Percentiles rank a stretch among this genome's conserved stretches.
Evolutionary conservation across 2,797 vertebrate genomes (phyloP).

Genomic region (Tragelaphus oryx): DNA sequence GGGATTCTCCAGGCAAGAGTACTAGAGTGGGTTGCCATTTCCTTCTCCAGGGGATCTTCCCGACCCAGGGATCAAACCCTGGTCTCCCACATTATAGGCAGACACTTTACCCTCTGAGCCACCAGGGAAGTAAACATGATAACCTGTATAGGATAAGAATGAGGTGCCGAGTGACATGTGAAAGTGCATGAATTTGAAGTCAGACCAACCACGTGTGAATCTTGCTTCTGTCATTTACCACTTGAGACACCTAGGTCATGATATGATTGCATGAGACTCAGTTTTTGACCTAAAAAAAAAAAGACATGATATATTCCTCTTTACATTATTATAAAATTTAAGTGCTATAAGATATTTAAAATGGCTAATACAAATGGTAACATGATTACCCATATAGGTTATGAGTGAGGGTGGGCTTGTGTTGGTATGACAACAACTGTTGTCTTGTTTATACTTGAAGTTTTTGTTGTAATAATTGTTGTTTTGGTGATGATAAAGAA

Average conservation of each 20-base stretch:
- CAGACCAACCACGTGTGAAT: neutral
- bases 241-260: neutral
- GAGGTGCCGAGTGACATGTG: neutral
- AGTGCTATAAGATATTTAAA: neutral
- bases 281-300: neutral
- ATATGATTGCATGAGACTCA: neutral
- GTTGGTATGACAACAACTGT: neutral
- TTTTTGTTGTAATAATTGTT: neutral
- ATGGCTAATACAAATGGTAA: neutral
- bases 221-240: neutral
- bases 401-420: neutral
- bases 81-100: neutral
- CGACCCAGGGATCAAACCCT: rapidly evolving
- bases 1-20: neutral
- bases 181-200: neutral
- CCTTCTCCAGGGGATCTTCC: neutral
- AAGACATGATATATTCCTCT: neutral
- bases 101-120: rapidly evolving
- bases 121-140: neutral
- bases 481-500: neutral
- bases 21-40: neutral
- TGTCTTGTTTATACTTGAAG: neutral
- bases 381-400: neutral
- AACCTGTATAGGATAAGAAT: neutral
- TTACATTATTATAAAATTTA: neutral